Evolutionary conservation across 2,888 invertebrate species (phyloP), one percentile per base, ranked within the genome.

Genomic region (Ceriagrion tenellum): DNA sequence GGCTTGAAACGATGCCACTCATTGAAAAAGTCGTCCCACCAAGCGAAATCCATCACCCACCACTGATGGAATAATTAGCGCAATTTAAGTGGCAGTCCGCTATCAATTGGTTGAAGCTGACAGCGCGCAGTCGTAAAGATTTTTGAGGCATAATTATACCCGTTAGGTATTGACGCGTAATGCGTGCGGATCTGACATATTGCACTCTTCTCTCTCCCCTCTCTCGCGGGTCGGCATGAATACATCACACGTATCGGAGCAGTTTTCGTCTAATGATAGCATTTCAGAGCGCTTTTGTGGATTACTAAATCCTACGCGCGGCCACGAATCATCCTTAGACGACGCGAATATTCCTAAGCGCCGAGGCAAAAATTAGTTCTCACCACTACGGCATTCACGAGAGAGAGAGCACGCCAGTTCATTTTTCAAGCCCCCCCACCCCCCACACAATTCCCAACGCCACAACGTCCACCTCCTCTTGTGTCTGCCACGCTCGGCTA

Each of bases 331-430:
- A n/a, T n/a, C n/a, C n/a, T n/a, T n/a, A n/a, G n/a, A 26, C 69
- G 69, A 20, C 69, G 69, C 69, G 69, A 81, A 81, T 81, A 30
- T 81, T 35, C 26, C 81, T 35, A 16, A 35, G 16, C 81, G 81
- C 35, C 18, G 81, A 30, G 81, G n/a, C 69, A n/a, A 69, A 59
- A 69, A 69, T 69, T 69, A 69, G 81, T 81, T 81, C 81, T 81
- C 81, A 81, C 81, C 3, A 13, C 81, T 1, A 81, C 81, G 81
- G 35, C 81, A 81, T 81, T 12, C 81, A n/a, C 47, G n/a, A 69
- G n/a, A 35, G 26, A 81, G 35, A 35, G 26, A 81, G 35, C 81
- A 35, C 35, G 81, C 35, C 81, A 35, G 81, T 81, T 35, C 81
- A 81, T 81, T 81, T 35, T 81, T 81, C 81, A 81, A 13, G 3